Base-by-base conservation (phyloP, 2,888 invertebrate genomes). In the Ormia ochracea region DNA sequence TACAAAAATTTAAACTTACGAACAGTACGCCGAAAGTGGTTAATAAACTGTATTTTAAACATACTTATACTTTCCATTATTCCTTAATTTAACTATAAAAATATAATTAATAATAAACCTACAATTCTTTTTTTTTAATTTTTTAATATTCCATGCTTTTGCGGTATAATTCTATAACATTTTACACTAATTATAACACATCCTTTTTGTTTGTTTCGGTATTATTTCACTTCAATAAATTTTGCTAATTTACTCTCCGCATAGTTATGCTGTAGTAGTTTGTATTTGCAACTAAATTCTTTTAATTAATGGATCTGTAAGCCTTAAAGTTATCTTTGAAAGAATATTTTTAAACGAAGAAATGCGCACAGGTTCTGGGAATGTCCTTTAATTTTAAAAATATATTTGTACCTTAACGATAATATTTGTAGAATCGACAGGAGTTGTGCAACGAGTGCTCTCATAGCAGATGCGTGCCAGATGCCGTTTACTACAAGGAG, bases 291-390 rank as follows among this genome's bases (percentile, higher is more conserved):
- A 36, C 1, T 68, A 14, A 50, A 21, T 38, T 43, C 36, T 38
- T 52, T 56, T 45, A 58, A 36, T 61, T 69, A 65, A 52, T 70
- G 43, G n/a, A 48, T 58, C 70, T 63, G 19, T 17, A 68, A 68
- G 63, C 63, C 59, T 70, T 68, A 58, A 78, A 83, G 83, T 83
- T 82, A 83, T 82, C 83, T 85, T 78, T 81, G 70, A 75, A 77
- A 82, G 66, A 72, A 50, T 52, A 74, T n/a, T 17, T 7, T 31
- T 23, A 70, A 65, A 50, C 66, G 56, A 33, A 73, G 63, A 73
- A 61, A 72, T 65, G 80, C 38, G 36, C 72, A 65, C 82, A 82
- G 70, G 65, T 81, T 78, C 52, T 50, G 70, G 58, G 61, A 77
- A 63, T 72, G 74, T 33, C 78, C 58, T 65, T 61, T 69, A 14